Base-by-base conservation (phyloP, 1,140 invertebrate genomes). In the Calliopsis andreniformis region DNA sequence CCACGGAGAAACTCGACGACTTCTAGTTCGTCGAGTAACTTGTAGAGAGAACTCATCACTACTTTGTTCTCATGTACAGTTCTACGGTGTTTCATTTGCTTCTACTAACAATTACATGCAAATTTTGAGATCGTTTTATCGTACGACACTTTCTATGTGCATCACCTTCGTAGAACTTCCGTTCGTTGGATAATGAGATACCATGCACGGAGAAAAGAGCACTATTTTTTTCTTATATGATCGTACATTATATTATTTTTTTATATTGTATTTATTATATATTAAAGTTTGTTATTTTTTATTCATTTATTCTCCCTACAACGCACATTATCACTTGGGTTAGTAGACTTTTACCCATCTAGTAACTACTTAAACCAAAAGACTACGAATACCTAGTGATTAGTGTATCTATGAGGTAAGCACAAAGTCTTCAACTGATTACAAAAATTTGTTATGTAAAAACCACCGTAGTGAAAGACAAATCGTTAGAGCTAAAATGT, bases 141-240 rank as follows among this genome's bases (percentile, higher is more conserved):
- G 39, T 30, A 16, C n/a, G n/a, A 56, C 6, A 25, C 59, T 23
- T 58, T n/a, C 18, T 12, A 20, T 16, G n/a, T 42, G 7, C 23
- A 56, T 45, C 23, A 56, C 10, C 3, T 32, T 35, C 14, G 32
- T 14, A 14, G 18, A 30, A 43, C 3, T 35, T 61, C 30, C 18
- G 25, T 2, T 35, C 16, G 30, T 7, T 61, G 14, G 39, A 43
- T 51, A 49, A n/a, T 61, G 2, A 39, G 32, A 47, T 10, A 25
- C 0, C 23, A 71, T 61, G 30, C 68, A 61, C 0, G 32, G 68
- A 71, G 56, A 59, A 71, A 61, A 49, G 56, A 49, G 18, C 28
- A 39, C 8, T 6, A 23, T 56, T 55, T 69, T 18, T 16, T 3
- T 28, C 2, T 30, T 12, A 16, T 2, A 12, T 5, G 20, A 39